Evolutionary conservation across 2,113 vertebrate genomes (phyloP).

Genomic region (Gobio gobio): DNA sequence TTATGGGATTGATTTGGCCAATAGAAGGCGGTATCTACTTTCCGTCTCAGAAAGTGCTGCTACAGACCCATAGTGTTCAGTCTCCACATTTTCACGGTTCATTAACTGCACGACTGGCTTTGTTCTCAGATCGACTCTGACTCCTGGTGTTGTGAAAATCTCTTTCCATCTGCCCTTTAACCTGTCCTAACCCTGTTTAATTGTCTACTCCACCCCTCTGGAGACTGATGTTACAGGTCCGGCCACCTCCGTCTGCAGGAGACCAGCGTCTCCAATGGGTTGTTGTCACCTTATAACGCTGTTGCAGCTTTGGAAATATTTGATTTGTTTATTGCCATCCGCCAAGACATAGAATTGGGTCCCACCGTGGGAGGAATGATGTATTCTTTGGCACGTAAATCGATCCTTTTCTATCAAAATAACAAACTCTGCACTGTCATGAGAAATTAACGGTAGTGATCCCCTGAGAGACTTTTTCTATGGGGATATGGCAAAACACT

Average conservation of each 20-base stretch:
- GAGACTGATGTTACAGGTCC: constrained; percentile 16
- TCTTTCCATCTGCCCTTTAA: constrained; percentile 2
- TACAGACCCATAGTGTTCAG: not conserved
- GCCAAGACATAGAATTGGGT: constrained; percentile 53
- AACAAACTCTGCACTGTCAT: constrained; percentile 60
- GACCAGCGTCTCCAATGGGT: constrained; percentile 25
- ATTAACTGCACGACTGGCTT: not conserved
- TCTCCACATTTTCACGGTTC: constrained; percentile 4
- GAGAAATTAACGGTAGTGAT: constrained; percentile 60
- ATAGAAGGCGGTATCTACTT: too few species aligned
- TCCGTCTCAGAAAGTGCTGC: too few species aligned
- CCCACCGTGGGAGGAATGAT: constrained; percentile 55
- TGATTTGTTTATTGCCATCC: constrained; percentile 54
- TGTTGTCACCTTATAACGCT: constrained; percentile 31
- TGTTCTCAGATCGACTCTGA: not conserved
- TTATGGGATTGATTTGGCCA: too few species aligned
- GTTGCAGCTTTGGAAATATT: constrained; percentile 58
- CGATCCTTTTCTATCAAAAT: constrained; percentile 64
- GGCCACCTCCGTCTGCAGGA: not conserved
- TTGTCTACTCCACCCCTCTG: constrained; percentile 25
- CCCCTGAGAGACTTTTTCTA: constrained; percentile 45
- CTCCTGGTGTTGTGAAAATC: not conserved
- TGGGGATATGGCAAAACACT: constrained; percentile 45
- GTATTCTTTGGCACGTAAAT: constrained; percentile 61
- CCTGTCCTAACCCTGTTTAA: constrained; percentile 5